Evolutionary conservation across 2,888 invertebrate genomes (phyloP).

Genomic region (Beris morrisii): DNA sequence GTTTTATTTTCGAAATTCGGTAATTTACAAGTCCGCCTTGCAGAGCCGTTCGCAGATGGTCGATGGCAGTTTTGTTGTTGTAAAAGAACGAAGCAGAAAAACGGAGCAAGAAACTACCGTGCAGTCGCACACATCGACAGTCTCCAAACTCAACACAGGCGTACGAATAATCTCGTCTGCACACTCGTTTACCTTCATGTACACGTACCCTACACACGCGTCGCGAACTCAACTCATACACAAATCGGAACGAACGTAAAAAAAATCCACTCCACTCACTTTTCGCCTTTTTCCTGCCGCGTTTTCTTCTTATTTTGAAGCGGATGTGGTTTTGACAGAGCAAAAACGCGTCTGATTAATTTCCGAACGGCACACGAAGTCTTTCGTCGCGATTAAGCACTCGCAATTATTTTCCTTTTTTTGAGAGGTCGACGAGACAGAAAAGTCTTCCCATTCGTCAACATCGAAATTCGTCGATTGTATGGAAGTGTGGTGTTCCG

Average conservation of each 20-base stretch:
- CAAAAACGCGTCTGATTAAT: background rate
- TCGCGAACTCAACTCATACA: background rate
- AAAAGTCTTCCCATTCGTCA: constrained; percentile 34
- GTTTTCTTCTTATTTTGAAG: constrained; percentile 4
- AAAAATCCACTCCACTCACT: background rate
- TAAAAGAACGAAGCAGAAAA: constrained; percentile 1
- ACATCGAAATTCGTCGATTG: constrained; percentile 14
- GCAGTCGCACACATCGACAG: constrained; percentile 7
- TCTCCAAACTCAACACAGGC: background rate
- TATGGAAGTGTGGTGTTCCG: too few species aligned
- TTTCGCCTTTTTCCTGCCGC: background rate
- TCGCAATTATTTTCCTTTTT: background rate
- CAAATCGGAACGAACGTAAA: background rate
- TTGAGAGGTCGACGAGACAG: constrained; percentile 29
- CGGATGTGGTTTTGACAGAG: background rate
- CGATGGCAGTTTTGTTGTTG: constrained; percentile 28
- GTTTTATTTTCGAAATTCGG: constrained; percentile 24
- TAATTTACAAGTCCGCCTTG: constrained; percentile 16
- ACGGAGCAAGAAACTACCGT: background rate
- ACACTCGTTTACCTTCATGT: constrained; percentile 35
- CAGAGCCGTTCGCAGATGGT: constrained; percentile 14
- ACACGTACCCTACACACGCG: constrained; percentile 19
- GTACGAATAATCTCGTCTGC: background rate
- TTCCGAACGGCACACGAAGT: constrained; percentile 15
- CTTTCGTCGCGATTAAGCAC: too few species aligned